phyloP scores from a whole-genome alignment of 2,113 vertebrate genomes.

The Ceyx cyanopectus region DNA sequence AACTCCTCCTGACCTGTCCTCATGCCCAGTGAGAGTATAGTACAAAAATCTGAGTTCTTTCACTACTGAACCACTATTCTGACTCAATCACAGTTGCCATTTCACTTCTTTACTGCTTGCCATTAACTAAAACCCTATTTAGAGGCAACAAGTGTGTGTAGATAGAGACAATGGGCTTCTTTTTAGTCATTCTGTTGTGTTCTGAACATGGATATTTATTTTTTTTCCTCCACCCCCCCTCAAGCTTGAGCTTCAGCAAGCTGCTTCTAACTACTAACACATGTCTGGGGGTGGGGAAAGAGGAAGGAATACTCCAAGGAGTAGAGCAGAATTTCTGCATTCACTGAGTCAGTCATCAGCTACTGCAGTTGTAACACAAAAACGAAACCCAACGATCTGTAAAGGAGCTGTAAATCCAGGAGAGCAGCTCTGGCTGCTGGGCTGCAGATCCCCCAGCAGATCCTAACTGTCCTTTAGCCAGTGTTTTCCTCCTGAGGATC shows the following conservation, averaged over 20 bases:
- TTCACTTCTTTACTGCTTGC: neutral
- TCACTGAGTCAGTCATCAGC: slow-evolving; percentile 72
- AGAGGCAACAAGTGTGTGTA: neutral
- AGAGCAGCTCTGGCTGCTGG: neutral
- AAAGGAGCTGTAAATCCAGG: slow-evolving; percentile 39
- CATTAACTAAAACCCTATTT: neutral
- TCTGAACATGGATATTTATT: neutral
- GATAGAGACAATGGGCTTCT: neutral
- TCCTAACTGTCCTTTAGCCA: neutral
- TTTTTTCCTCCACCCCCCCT: neutral
- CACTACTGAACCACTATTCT: neutral
- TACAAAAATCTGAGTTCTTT: neutral
- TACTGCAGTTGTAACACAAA: slow-evolving; percentile 34
- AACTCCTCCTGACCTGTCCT: neutral
- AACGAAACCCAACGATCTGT: slow-evolving; percentile 65
- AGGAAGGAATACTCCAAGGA: slow-evolving; percentile 66
- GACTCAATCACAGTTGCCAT: neutral
- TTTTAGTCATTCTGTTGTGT: neutral
- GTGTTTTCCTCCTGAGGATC: neutral
- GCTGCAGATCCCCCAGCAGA: neutral
- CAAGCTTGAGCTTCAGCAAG: slow-evolving; percentile 65
- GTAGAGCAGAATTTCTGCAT: slow-evolving; percentile 76
- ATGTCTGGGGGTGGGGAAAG: slow-evolving; percentile 64
- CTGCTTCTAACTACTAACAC: slow-evolving; percentile 75
- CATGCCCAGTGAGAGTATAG: neutral